Percentiles rank a stretch among this genome's conserved stretches.
These are phyloP conservation scores for Falco concolor DNA, from an alignment of 2,797 vertebrate species.

Conservation along the genomic window DNA sequence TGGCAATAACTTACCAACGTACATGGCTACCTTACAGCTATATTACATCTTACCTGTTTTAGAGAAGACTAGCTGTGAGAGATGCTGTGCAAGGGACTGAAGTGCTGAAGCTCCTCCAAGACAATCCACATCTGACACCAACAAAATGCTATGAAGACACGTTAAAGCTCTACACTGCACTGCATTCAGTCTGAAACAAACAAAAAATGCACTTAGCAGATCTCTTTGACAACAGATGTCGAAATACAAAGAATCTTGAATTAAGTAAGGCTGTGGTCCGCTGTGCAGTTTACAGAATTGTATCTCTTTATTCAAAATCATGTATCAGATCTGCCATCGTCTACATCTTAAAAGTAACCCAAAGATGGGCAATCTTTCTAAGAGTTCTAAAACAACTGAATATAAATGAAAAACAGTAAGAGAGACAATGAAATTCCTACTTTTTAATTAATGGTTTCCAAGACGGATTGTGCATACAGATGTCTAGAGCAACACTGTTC, in stretches of 20 bases:
- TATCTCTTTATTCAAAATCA: not conserved
- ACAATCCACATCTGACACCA: constrained; percentile 85
- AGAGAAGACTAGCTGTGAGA: constrained; percentile 86
- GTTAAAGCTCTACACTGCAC: constrained; percentile 90
- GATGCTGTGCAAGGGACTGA: constrained; percentile 85
- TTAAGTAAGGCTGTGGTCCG: not conserved
- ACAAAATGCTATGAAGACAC: constrained; percentile 91
- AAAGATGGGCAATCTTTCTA: not conserved
- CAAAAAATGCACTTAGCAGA: not conserved
- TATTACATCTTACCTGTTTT: constrained; percentile 71
- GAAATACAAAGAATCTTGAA: not conserved
- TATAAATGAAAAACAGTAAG: not conserved
- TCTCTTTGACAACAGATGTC: not conserved
- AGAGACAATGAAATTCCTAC: constrained; percentile 73
- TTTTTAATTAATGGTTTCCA: constrained; percentile 91
- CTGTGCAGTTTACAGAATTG: not conserved
- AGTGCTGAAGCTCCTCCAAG: constrained; percentile 85
- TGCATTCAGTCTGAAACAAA: constrained; percentile 79
- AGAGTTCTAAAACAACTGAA: not conserved
- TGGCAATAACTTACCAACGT: not conserved
- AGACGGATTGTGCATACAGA: constrained; percentile 78
- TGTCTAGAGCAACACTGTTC: constrained; percentile 76
- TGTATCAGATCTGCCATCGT: not conserved
- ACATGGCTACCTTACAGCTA: not conserved
- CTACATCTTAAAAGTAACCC: not conserved